Evolutionary conservation across 2,888 invertebrate species (phyloP), one percentile per base, ranked within the genome.

Genomic region (Crossocerus cetratus): DNA sequence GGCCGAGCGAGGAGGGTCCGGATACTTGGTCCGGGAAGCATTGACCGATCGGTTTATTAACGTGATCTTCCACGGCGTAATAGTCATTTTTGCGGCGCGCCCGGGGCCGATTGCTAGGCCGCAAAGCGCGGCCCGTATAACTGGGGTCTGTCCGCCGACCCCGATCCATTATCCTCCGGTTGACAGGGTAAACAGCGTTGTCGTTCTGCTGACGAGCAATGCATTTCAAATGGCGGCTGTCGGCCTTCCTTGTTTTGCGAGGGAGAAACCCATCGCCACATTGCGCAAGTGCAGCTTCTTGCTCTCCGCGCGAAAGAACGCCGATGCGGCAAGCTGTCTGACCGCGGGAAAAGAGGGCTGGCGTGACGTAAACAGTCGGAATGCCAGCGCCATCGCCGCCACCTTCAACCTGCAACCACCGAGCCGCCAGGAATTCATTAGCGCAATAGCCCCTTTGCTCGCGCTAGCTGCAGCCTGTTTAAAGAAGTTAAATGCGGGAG

Each of bases 31-130:
- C 75, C 69, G 66, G 74, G 81, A 75, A 84, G 82, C 83, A 71
- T 83, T 87, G 87, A 87, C 86, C 86, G 85, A 87, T 87, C 83
- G 81, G 81, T 86, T 84, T 85, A 85, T 87, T 86, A 87, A 85
- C 81, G 77, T 76, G 80, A 84, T 86, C 82, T 80, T 79, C 65
- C 54, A 57, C 53, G 65, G 20, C 43, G 80, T 75, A 75, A 78
- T 72, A 76, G 74, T 78, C 81, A 80, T 83, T 84, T 85, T 84
- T 82, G 78, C 72, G 56, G 70, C 64, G 64, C 43, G 56, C 58
- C 11, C 4, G 22, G 55, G 11, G 60, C 20, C 44, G 53, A 23
- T 32, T 55, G 14, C 43, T 62, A 55, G 61, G 43, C 32, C 45
- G n/a, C 49, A 21, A 53, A 55, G 53, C 43, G 62, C 22, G 58